These are phyloP conservation scores for Eupsilia transversa DNA, from an alignment of 2,888 invertebrate genomes.

Conservation along the genomic window DNA sequence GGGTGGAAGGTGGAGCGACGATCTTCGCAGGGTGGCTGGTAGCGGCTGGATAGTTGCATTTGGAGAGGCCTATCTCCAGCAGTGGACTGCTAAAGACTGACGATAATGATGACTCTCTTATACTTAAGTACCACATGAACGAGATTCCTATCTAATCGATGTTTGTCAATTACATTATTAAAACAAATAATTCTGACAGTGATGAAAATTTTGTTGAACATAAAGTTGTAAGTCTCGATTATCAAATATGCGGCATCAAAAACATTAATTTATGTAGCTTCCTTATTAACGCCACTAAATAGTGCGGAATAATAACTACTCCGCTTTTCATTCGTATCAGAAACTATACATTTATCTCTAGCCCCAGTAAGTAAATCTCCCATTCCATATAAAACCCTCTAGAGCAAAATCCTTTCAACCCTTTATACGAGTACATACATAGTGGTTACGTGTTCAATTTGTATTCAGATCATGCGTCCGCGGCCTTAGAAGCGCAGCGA, in stretches of 20 bases:
- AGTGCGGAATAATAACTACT: not conserved
- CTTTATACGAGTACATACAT: constrained; percentile 59
- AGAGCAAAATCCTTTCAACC: constrained; percentile 58
- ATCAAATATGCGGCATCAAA: not conserved
- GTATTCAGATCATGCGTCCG: constrained; percentile 73
- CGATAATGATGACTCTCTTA: not conserved
- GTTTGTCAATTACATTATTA: not conserved
- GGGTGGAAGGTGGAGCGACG: not conserved
- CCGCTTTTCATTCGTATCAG: not conserved
- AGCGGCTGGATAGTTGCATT: not conserved
- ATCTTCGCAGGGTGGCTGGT: not conserved
- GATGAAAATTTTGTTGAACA: not conserved
- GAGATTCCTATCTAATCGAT: not conserved
- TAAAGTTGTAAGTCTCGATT: not conserved
- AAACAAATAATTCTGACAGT: not conserved
- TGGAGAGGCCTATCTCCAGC: not conserved
- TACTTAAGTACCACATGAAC: not conserved
- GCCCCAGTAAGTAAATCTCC: constrained; percentile 60
- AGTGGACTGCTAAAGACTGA: not conserved
- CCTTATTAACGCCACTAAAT: not conserved
- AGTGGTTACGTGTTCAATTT: constrained; percentile 66
- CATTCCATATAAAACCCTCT: constrained; percentile 47
- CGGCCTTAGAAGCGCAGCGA: constrained; percentile 65
- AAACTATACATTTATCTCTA: constrained; percentile 9
- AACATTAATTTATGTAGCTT: not conserved